Evolutionary conservation across 2,113 vertebrate species (phyloP).

Genomic region (Passer montanus): DNA sequence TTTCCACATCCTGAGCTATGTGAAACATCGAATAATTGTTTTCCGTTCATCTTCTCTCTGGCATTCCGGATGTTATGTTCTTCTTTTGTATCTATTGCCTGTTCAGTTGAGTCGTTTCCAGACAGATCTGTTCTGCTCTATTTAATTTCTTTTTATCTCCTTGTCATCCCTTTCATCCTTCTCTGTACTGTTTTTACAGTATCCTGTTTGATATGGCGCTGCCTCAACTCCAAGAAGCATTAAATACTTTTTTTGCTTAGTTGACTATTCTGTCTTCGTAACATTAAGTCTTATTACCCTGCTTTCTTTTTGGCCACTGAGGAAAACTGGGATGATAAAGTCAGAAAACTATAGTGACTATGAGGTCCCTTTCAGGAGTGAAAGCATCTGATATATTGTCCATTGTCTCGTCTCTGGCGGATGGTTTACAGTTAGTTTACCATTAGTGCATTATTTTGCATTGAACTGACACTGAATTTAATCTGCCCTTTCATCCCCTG

Average conservation of each 20-base stretch:
- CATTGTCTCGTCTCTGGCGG: neutral
- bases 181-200: conserved; percentile 9
- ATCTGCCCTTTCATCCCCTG: neutral
- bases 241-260: neutral
- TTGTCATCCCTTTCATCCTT: conserved; percentile 49
- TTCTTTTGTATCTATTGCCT: conserved; percentile 20
- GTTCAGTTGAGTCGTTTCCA: conserved; percentile 36
- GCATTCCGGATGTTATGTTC: conserved; percentile 11
- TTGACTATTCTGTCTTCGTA: neutral
- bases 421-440: neutral
- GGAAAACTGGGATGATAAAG: neutral
- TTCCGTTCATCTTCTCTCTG: conserved; percentile 5
- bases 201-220: conserved; percentile 7
- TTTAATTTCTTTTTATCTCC: conserved; percentile 42
- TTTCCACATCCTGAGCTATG: conserved; percentile 33
- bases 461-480: neutral
- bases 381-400: neutral
- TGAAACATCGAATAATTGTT: conserved; percentile 34
- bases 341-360: neutral
- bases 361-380: neutral
- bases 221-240: neutral
- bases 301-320: neutral
- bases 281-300: neutral
- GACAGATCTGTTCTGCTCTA: conserved; percentile 9
- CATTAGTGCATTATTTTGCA: neutral